phyloP scores from a whole-genome alignment of 2,797 vertebrate species.

The Smutsia temminckii region DNA sequence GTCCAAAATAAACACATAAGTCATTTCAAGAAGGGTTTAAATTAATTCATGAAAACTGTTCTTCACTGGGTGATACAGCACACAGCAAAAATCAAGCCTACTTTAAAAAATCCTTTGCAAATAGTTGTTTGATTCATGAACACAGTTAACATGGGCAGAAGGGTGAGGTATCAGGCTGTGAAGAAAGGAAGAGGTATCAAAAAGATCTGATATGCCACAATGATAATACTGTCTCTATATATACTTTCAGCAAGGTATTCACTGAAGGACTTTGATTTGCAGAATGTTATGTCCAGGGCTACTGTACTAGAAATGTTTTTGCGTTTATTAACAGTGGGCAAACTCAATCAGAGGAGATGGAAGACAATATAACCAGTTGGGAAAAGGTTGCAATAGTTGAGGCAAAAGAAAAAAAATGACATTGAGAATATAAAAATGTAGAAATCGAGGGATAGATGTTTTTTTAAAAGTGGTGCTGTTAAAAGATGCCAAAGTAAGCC shows the following conservation, averaged over 20 bases:
- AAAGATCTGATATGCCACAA: neutral
- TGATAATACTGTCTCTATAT: neutral
- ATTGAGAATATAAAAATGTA: neutral
- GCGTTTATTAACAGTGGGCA: neutral
- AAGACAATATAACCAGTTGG: neutral
- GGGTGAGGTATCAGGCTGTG: neutral
- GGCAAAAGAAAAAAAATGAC: neutral
- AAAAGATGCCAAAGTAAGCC: neutral
- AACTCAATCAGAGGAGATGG: neutral
- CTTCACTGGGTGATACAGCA: neutral
- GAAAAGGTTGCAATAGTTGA: neutral
- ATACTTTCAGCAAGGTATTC: neutral
- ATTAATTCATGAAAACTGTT: neutral
- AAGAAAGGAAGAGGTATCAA: neutral
- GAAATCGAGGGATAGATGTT: neutral
- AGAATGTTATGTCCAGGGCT: neutral
- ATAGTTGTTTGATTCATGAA: neutral
- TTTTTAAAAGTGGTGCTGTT: neutral
- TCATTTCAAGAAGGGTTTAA: neutral
- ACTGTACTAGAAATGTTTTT: neutral
- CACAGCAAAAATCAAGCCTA: neutral
- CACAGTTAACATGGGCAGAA: neutral
- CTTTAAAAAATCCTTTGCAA: neutral
- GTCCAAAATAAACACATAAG: neutral
- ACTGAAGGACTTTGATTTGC: neutral